Conservation (phyloP, 2,797 vertebrate species). For the Helostoma temminkii region DNA sequence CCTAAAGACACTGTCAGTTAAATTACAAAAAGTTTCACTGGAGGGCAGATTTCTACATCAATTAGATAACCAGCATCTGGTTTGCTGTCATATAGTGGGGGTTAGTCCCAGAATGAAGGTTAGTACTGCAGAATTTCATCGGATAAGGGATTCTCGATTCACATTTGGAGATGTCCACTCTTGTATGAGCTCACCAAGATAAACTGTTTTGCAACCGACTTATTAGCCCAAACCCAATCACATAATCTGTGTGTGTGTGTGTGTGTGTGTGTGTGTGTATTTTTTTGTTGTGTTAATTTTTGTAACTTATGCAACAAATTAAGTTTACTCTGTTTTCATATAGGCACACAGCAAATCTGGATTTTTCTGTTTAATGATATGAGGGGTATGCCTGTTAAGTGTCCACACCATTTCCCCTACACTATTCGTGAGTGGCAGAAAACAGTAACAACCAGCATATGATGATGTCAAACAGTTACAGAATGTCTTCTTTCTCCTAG, state of each 20-base stretch:
- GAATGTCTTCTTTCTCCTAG: neutral
- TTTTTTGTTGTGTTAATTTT: neutral
- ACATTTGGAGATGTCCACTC: slow-evolving; percentile 12
- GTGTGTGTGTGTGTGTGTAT: no score
- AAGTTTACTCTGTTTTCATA: neutral
- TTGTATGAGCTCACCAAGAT: slow-evolving; percentile 37
- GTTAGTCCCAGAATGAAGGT: no score
- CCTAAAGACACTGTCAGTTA: slow-evolving; percentile 46
- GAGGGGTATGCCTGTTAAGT: neutral
- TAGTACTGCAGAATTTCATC: slow-evolving; percentile 39
- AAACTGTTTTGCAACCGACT: slow-evolving; percentile 54
- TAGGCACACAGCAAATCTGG: neutral
- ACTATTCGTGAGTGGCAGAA: neutral
- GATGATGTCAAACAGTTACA: neutral
- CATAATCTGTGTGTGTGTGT: slow-evolving; percentile 18
- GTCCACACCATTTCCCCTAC: neutral
- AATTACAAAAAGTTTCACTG: slow-evolving; percentile 49
- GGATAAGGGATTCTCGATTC: slow-evolving; percentile 42
- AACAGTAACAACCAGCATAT: neutral
- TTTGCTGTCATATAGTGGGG: slow-evolving; percentile 48
- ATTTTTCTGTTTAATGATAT: neutral
- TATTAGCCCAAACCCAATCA: slow-evolving; percentile 39
- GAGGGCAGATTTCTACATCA: slow-evolving; percentile 38
- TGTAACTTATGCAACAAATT: neutral
- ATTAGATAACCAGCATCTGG: slow-evolving; percentile 48